A percentile compares a stretch with the other conserved stretches of the same genome.
Evolutionary conservation across 2,113 vertebrate species (phyloP).

Genomic region (Pseudorasbora parva): DNA sequence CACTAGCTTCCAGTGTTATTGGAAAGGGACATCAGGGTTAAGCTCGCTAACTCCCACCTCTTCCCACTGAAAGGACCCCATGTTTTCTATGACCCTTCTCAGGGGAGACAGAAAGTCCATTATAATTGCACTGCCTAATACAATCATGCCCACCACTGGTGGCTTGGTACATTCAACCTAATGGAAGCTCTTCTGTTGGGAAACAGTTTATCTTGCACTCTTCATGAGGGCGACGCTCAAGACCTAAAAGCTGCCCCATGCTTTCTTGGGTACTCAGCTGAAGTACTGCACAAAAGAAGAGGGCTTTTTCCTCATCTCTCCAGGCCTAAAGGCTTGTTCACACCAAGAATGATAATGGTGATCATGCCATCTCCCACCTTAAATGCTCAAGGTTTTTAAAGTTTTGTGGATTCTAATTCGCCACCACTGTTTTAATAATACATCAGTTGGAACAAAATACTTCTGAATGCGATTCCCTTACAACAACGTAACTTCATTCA

Average conservation of each 20-base stretch:
- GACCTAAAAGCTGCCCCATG: conserved; percentile 6
- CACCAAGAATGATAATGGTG: not conserved
- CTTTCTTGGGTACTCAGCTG: not conserved
- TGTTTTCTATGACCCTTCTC: conserved; percentile 20
- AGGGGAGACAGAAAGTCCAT: conserved; percentile 28
- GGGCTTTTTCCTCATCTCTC: not conserved
- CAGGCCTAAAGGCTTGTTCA: not conserved
- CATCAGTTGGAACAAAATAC: not conserved
- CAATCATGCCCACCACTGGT: conserved; percentile 41
- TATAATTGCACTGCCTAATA: conserved; percentile 43
- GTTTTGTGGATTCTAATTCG: not conserved
- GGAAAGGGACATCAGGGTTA: conserved; percentile 37
- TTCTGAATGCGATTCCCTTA: too few species aligned
- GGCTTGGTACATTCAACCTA: conserved; percentile 26
- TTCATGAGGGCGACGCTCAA: not conserved
- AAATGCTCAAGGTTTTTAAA: not conserved
- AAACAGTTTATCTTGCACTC: conserved; percentile 15
- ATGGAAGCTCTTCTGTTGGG: conserved; percentile 35
- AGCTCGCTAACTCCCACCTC: conserved; percentile 14
- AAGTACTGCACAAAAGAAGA: not conserved
- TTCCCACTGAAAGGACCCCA: conserved; percentile 28
- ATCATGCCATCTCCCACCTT: not conserved
- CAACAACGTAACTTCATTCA: not conserved
- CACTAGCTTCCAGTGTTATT: conserved; percentile 39
- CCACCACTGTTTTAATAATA: not conserved